Evolutionary conservation across 2,113 vertebrate genomes (phyloP).

Genomic region (Ictalurus furcatus): DNA sequence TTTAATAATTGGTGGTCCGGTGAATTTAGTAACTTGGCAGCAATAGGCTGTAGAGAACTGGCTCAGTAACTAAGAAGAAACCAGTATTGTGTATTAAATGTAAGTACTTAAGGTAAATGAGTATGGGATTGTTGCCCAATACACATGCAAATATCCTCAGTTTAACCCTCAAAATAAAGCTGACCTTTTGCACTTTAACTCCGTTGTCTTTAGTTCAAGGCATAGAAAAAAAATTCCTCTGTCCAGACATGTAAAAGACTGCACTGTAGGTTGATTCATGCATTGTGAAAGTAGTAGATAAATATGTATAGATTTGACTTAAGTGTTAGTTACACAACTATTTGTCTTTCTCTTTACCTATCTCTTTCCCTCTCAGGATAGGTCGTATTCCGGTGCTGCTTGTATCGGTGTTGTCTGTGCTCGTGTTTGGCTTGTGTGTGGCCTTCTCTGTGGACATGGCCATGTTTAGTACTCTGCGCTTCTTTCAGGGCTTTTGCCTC

Average conservation of each 20-base stretch:
- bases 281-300: not conserved
- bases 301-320: not conserved
- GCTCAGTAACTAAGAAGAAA: not conserved
- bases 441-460: slow-evolving; percentile 85
- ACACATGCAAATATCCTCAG: too few species aligned
- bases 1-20: not conserved
- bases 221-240: not conserved
- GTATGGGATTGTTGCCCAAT: too few species aligned
- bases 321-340: not conserved
- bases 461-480: slow-evolving; percentile 89
- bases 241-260: not conserved
- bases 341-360: not conserved
- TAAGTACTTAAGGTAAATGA: too few species aligned
- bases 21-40: not conserved
- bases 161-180: not conserved
- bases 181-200: not conserved
- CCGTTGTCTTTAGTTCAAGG: not conserved
- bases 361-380: slow-evolving; percentile 69
- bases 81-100: not conserved
- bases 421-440: slow-evolving; percentile 83
- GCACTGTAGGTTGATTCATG: not conserved
- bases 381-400: slow-evolving; percentile 83
- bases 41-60: not conserved
- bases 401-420: slow-evolving; percentile 78
- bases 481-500: slow-evolving; percentile 89